Evolutionary conservation across 64 coral and sea anemone genomes (phyloP), one percentile per base, ranked within the genome.

Genomic region (Anthopleura sola): DNA sequence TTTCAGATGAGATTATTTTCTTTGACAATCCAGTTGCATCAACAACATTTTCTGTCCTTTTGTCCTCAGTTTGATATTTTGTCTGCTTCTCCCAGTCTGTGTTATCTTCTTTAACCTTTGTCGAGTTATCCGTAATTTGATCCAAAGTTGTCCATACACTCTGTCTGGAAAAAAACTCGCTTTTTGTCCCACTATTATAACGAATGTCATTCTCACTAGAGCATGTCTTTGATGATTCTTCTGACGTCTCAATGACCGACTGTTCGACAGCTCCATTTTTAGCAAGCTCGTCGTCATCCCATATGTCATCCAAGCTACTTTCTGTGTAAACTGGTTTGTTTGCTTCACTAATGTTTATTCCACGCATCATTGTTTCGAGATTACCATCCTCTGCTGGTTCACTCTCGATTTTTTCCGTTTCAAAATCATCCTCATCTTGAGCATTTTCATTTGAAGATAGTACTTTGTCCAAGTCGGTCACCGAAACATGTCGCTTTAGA

Each of bases 391-490:
- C 21, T 5, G 49, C 81, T 6, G 64, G 83, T 56, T 80, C 83
- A 20, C n/a, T 86, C 55, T 68, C 60, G 37, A 85, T 48, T 39
- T 62, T 26, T 32, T 91, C 68, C 31, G 49, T 21, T 12, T 55
- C 36, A 46, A 68, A 23, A 49, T 54, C 26, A 47, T 85, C 85
- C 33, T 34, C 31, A 38, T 85, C 75, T 44, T 34, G n/a, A 66
- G 53, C 49, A 4, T 37, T 39, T 48, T 91, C 89, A 32, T 78
- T 57, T 23, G 75, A 80, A 16, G 83, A 80, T 16, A 95, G 81
- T 20, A 95, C 86, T 50, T 95, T 91, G 51, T 95, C 94, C 55
- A 95, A 84, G 34, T 95, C 90, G 37, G 94, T 95, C 32, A 95
- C 94, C 0, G 94, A 95, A 21, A 95, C 90, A 54, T 87, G 94